phyloP scores from a whole-genome alignment of 2,797 vertebrate genomes.

The Peromyscus aztecus region DNA sequence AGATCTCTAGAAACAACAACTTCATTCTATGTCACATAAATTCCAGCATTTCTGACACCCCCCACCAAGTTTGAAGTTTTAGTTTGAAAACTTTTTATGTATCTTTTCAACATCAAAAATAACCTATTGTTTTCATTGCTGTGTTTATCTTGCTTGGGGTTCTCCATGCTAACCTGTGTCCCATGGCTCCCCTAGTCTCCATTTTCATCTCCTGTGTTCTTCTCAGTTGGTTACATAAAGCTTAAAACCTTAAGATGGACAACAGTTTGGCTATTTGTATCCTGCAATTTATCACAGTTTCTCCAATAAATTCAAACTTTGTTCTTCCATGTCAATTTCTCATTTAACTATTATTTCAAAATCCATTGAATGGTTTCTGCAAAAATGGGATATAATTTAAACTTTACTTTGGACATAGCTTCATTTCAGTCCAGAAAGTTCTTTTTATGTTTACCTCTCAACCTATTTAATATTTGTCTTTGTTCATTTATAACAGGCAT shows the following conservation, averaged over 20 bases:
- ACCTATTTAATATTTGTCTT: not conserved
- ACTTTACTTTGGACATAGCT: not conserved
- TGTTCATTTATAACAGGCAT: not conserved
- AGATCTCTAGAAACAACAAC: not conserved
- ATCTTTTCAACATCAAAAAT: not conserved
- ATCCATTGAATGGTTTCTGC: not conserved
- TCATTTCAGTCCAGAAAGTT: not conserved
- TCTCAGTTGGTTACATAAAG: not conserved
- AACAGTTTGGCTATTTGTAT: not conserved
- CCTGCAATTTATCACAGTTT: not conserved
- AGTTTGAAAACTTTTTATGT: not conserved
- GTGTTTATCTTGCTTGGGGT: not conserved
- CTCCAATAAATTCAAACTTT: not conserved
- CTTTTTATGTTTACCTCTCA: not conserved
- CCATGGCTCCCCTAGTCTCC: not conserved
- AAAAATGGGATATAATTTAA: not conserved
- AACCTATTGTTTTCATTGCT: not conserved
- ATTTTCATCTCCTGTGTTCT: not conserved
- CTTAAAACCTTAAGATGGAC: not conserved
- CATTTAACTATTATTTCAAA: not conserved
- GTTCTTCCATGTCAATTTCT: not conserved
- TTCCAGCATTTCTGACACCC: not conserved
- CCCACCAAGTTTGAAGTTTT: not conserved
- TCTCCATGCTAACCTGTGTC: not conserved
- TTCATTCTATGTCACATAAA: not conserved